These are phyloP conservation scores for Cnemophilus loriae DNA, from an alignment of 2,113 vertebrate species.

Conservation along the genomic window DNA sequence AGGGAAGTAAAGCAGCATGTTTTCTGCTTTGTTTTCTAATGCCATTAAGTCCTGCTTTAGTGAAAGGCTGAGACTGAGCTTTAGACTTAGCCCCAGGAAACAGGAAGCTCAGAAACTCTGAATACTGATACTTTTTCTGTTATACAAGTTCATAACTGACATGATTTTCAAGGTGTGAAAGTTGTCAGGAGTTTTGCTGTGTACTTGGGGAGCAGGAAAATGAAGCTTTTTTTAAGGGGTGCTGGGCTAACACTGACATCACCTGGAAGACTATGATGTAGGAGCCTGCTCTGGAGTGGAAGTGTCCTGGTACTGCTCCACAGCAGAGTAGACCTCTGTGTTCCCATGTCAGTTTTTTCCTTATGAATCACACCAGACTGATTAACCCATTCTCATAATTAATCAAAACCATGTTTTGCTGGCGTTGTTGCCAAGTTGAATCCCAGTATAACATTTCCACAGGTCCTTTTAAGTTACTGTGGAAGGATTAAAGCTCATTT, in stretches of 20 bases:
- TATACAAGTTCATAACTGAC: neutral
- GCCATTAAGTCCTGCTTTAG: neutral
- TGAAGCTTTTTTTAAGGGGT: neutral
- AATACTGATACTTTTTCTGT: neutral
- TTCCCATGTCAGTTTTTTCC: neutral
- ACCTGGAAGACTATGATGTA: rapidly evolving
- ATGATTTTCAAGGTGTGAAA: neutral
- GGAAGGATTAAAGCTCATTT: neutral
- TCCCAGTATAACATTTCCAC: neutral
- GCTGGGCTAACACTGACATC: neutral
- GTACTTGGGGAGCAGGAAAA: neutral
- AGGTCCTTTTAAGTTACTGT: neutral
- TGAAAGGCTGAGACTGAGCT: neutral
- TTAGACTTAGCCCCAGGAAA: neutral
- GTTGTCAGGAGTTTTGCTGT: neutral
- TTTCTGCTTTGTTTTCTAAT: neutral
- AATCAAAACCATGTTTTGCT: neutral
- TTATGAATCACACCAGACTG: neutral
- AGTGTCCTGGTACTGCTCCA: neutral
- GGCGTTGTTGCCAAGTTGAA: neutral
- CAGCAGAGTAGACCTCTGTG: too few species aligned
- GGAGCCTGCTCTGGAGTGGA: neutral
- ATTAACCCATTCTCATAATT: neutral
- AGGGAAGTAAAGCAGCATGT: neutral
- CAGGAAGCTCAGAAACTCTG: neutral